Evolutionary conservation across 2,888 invertebrate species (phyloP).

Genomic region (Aethes cnicana): DNA sequence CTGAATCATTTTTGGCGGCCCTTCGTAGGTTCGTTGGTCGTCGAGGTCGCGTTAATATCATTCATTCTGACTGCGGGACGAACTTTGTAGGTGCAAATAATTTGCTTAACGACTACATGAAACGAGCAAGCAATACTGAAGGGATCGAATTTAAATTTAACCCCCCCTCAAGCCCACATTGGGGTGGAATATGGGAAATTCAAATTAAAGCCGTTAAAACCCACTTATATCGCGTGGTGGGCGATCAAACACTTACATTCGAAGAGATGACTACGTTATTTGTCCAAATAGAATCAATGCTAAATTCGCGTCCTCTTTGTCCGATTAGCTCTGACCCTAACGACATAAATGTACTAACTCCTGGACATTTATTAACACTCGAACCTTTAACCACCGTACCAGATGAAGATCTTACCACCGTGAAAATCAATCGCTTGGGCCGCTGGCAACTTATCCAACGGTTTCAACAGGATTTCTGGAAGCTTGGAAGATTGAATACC

Average conservation of each 20-base stretch:
- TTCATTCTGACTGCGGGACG: conserved; percentile 23
- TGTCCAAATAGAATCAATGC: conserved; percentile 21
- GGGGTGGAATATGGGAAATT: conserved; percentile 32
- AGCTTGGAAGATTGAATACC: conserved; percentile 25
- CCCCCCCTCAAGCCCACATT: conserved; percentile 28
- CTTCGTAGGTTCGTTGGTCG: conserved; percentile 25
- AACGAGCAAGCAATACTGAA: background rate
- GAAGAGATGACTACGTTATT: conserved; percentile 28
- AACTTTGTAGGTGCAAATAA: conserved; percentile 10
- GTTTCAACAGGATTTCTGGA: conserved; percentile 30
- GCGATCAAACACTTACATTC: conserved; percentile 15
- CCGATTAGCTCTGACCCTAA: conserved; percentile 13
- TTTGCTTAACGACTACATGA: background rate
- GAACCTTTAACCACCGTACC: conserved; percentile 4
- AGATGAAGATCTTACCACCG: background rate
- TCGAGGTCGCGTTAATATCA: conserved; percentile 18
- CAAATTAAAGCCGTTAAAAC: conserved; percentile 13
- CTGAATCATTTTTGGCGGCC: conserved; percentile 19
- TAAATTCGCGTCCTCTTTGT: conserved; percentile 22
- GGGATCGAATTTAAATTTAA: conserved; percentile 1
- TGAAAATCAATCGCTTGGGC: conserved; percentile 1
- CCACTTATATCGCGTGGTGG: background rate
- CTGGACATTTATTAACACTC: conserved; percentile 4
- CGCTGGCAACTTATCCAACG: conserved; percentile 27
- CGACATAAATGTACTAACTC: background rate